A percentile compares a stretch with the other conserved stretches of the same genome.
These are phyloP conservation scores for Antidorcas marsupialis DNA, from an alignment of 2,113 vertebrate genomes.

Conservation along the genomic window DNA sequence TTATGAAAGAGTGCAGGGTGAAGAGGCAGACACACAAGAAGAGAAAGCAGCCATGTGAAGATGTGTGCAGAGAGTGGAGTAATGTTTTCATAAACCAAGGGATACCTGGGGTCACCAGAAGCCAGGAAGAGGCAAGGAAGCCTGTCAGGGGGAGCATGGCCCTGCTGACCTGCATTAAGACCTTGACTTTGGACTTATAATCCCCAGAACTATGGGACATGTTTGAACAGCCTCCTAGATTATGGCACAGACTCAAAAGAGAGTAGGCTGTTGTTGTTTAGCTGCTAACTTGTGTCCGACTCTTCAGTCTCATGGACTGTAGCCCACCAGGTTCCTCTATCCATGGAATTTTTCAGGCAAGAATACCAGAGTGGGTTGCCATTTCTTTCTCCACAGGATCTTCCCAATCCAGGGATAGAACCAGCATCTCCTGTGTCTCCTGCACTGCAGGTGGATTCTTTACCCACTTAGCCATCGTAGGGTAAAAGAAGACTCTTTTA, in stretches of 20 bases:
- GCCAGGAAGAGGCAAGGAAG: background rate
- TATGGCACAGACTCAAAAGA: background rate
- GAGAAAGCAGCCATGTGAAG: background rate
- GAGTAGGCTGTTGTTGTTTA: background rate
- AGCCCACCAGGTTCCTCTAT: background rate
- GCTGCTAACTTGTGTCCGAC: background rate
- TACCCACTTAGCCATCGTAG: background rate
- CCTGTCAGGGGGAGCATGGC: background rate
- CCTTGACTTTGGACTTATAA: background rate
- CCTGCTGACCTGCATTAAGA: background rate
- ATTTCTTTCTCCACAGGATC: background rate
- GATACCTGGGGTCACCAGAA: background rate
- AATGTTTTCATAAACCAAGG: background rate
- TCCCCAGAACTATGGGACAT: background rate
- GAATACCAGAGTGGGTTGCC: background rate
- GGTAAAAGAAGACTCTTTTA: background rate
- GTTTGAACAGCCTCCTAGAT: background rate
- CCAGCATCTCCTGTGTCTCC: background rate
- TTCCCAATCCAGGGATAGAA: background rate
- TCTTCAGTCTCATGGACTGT: background rate
- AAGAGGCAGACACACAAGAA: background rate
- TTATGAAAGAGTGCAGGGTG: background rate
- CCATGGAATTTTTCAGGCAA: background rate
- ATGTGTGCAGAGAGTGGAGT: background rate
- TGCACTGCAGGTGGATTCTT: background rate